Base-by-base conservation (phyloP, 2,113 vertebrate genomes). In the Vanacampus margaritifer region DNA sequence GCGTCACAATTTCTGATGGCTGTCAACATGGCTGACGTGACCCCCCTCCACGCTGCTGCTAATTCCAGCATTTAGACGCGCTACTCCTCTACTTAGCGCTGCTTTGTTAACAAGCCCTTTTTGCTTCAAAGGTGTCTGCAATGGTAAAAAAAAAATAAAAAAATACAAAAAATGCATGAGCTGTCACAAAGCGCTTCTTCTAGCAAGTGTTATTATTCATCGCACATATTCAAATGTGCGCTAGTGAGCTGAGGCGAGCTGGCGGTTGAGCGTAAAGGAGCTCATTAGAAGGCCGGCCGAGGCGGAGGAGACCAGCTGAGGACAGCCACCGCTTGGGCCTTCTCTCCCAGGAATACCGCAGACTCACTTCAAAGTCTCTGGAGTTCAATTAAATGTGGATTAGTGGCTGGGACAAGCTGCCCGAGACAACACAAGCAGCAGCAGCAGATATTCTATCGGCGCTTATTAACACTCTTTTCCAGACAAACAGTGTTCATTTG, bases 351-450 rank as follows among this genome's bases (percentile, higher is more conserved):
- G 87, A 92, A 92, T 72, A 83, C 87, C 28, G 45, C 16, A 81
- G 93, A 89, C 89, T 91, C 93, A 94, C 95, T 97, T 97, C 94
- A 96, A 95, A 97, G 96, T 94, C 96, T 97, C 95, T 91, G 88
- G 95, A 96, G 96, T 95, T 98, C 95, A 98, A 98, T 98, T 98
- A 98, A 97, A 96, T 94, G 91, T 92, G 95, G 97, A 98, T 98
- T 98, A 98, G 91, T 74, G 80, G 83, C 71, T 72, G 69, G 68
- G 79, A 83, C 80, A 72, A 79, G 76, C 79, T 75, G 73, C 62
- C 51, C 51, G 11, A 53, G 51, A 53, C 51, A 14, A 11, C 23
- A 10, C 9, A 53, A 53, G 51, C 10, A 50, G 48, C 5, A 13
- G 23, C 51, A 13, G 51, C 51, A 54, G 51, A 4, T 54, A 6